A percentile compares a stretch with the other conserved stretches of the same genome.
Conservation (phyloP, 2,888 invertebrate genomes). For the Melangyna quadrimaculata region DNA sequence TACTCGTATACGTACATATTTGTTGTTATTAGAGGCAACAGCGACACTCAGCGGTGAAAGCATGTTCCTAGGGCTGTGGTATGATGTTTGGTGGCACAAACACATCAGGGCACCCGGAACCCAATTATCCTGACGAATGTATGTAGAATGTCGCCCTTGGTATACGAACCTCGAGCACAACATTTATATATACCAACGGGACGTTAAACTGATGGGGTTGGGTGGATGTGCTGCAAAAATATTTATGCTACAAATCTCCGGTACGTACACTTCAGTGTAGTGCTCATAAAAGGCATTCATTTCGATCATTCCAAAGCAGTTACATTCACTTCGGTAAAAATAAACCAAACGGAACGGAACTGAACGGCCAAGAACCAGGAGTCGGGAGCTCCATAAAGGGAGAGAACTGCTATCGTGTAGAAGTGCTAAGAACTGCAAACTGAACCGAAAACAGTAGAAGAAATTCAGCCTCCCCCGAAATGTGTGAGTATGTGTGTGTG, state of each 20-base stretch:
- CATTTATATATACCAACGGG: neutral
- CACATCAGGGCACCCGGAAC: conserved; percentile 52
- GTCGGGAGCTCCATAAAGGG: neutral
- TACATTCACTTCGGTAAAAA: conserved; percentile 69
- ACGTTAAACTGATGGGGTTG: neutral
- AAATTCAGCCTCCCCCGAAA: neutral
- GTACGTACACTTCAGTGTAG: conserved; percentile 71
- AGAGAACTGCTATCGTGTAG: neutral
- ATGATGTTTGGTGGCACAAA: conserved; percentile 27
- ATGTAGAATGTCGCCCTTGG: neutral
- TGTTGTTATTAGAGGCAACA: conserved; percentile 26
- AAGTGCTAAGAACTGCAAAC: neutral
- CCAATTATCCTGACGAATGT: conserved; percentile 62
- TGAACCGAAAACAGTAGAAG: neutral
- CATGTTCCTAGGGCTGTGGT: conserved; percentile 13
- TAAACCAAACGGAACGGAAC: conserved; percentile 64
- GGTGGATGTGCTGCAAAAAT: conserved; percentile 61
- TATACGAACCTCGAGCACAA: neutral
- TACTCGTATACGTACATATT: neutral
- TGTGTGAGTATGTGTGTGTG: neutral
- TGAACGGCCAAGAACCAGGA: conserved; percentile 11
- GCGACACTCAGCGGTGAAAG: conserved; percentile 12
- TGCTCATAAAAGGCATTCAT: conserved; percentile 70
- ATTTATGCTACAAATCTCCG: conserved; percentile 72
- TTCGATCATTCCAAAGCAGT: conserved; percentile 69